Conservation (phyloP, 2,888 invertebrate genomes). For the Drosophila acutilabella region DNA sequence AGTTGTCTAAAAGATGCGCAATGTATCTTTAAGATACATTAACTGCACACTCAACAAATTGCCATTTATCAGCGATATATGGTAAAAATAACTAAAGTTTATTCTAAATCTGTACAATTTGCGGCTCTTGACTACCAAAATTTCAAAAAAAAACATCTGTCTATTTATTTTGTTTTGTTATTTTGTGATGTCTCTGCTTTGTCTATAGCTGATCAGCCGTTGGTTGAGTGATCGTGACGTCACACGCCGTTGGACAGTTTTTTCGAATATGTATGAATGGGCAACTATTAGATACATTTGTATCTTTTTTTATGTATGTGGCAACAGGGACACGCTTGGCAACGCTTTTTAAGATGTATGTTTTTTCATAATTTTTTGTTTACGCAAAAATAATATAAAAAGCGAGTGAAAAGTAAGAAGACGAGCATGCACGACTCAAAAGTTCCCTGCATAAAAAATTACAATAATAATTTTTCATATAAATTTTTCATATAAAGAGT, state of each 20-base stretch:
- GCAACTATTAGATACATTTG: constrained; percentile 22
- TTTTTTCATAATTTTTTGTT: constrained; percentile 9
- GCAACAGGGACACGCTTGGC: constrained; percentile 34
- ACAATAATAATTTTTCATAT: too few species aligned
- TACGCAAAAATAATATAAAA: constrained; percentile 12
- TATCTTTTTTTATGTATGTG: constrained; percentile 6
- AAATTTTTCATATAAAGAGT: too few species aligned
- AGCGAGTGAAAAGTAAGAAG: neutral
- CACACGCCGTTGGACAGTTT: constrained; percentile 47
- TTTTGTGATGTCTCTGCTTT: constrained; percentile 25
- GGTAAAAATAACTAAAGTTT: constrained; percentile 46
- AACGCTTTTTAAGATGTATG: constrained; percentile 33
- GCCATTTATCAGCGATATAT: constrained; percentile 69
- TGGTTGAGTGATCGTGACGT: constrained; percentile 76
- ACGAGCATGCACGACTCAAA: neutral
- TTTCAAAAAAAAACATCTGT: constrained; percentile 16
- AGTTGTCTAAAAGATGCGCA: constrained; percentile 42
- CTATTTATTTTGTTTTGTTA: neutral
- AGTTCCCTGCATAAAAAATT: neutral
- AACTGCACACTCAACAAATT: constrained; percentile 52
- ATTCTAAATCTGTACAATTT: constrained; percentile 31
- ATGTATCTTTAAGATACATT: constrained; percentile 36
- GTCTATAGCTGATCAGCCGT: constrained; percentile 60
- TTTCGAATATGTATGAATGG: constrained; percentile 5
- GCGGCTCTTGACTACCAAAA: constrained; percentile 34